Percentiles rank a stretch among this genome's conserved stretches.
These are phyloP conservation scores for Hemicrepidius hirtus DNA, from an alignment of 2,888 invertebrate species.

Conservation along the genomic window DNA sequence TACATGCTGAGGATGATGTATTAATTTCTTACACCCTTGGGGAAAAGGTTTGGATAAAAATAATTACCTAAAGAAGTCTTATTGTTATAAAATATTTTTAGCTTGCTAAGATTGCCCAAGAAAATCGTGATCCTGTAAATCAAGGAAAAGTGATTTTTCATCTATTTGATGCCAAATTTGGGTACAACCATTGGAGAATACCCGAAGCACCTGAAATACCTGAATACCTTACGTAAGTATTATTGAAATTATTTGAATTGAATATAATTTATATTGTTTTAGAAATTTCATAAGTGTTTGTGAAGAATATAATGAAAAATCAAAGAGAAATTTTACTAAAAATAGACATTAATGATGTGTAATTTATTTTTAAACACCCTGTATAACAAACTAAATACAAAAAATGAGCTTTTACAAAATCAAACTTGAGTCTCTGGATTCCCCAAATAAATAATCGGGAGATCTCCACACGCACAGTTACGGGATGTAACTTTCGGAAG, in stretches of 20 bases:
- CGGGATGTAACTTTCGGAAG: no score
- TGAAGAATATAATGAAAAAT: constrained; percentile 5
- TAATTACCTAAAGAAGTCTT: no score
- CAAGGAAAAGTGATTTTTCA: constrained; percentile 82
- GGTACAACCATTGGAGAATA: constrained; percentile 91
- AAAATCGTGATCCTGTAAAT: constrained; percentile 73
- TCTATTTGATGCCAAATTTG: constrained; percentile 78
- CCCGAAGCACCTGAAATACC: constrained; percentile 84
- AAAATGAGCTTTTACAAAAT: no score
- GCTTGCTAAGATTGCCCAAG: constrained; percentile 79
- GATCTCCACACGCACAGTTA: no score
- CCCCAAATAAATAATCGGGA: no score
- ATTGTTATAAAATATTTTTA: constrained; percentile 67
- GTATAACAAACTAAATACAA: no score
- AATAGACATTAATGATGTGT: neutral
- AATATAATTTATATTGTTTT: neutral
- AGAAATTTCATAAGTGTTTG: constrained; percentile 15
- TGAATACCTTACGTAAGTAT: constrained; percentile 77
- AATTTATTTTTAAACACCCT: no score
- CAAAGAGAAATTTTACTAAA: constrained; percentile 1
- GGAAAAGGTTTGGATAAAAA: constrained; percentile 61
- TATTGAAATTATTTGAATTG: neutral
- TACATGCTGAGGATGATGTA: constrained; percentile 66
- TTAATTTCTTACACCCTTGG: constrained; percentile 64
- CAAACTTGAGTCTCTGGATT: no score